Conservation (phyloP, 2,797 vertebrate genomes). For the Otus scops region DNA sequence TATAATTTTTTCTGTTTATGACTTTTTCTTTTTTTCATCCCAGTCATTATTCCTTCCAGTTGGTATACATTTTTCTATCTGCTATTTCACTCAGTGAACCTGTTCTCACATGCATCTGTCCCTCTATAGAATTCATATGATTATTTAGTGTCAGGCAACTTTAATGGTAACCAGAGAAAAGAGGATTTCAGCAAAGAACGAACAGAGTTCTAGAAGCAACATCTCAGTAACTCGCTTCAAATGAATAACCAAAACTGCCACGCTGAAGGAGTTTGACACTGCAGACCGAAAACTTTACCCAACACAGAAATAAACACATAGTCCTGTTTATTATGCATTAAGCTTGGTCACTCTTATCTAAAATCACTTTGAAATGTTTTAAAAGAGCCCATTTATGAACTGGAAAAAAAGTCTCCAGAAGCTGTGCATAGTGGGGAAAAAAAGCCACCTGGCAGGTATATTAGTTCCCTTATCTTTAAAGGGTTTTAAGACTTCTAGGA, state of each 20-base stretch:
- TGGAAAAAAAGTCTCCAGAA: background rate
- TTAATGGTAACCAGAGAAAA: background rate
- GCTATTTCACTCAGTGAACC: background rate
- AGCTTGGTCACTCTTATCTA: background rate
- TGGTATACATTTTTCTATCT: background rate
- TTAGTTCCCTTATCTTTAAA: background rate
- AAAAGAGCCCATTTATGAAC: background rate
- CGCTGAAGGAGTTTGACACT: background rate
- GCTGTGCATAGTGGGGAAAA: background rate
- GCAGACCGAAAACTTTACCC: background rate
- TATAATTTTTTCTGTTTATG: background rate
- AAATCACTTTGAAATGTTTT: background rate
- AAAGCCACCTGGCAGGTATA: background rate
- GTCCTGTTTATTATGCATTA: background rate
- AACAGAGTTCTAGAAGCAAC: background rate
- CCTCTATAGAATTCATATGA: background rate
- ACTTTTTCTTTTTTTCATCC: background rate
- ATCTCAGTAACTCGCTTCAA: background rate
- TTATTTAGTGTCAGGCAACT: background rate
- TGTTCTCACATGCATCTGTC: background rate
- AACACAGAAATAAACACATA: background rate
- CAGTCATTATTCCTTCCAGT: background rate
- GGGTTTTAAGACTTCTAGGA: background rate
- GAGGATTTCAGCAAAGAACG: background rate
- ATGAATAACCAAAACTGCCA: background rate